A percentile compares a stretch with the other conserved stretches of the same genome.
Conservation (phyloP, 2,888 invertebrate genomes). For the Noctua janthe region DNA sequence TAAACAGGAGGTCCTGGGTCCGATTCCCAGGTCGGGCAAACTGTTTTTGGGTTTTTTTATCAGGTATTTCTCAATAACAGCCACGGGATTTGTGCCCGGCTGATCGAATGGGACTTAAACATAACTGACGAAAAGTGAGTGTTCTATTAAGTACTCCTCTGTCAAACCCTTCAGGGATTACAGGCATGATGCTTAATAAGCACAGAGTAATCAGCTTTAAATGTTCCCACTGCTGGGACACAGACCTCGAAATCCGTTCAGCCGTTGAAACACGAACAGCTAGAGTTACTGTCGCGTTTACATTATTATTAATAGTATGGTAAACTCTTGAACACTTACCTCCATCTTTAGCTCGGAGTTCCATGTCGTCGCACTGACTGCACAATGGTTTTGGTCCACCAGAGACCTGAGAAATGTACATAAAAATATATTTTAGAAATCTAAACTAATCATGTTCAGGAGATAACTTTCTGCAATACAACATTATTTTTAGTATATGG, state of each 20-base stretch:
- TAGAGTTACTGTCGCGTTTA: too few species aligned
- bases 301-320: background rate
- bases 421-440: background rate
- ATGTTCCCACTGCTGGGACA: background rate
- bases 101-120: background rate
- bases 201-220: background rate
- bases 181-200: background rate
- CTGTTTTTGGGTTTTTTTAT: accelerated
- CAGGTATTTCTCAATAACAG: background rate
- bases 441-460: background rate
- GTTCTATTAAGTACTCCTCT: background rate
- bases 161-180: background rate
- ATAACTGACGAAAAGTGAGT: background rate
- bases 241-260: background rate
- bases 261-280: background rate
- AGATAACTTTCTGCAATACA: too few species aligned
- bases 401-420: background rate
- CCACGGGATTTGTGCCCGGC: background rate
- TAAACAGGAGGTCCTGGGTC: background rate
- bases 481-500: too few species aligned
- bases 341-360: background rate
- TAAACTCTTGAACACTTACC: background rate
- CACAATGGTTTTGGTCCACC: too few species aligned
- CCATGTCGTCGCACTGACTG: background rate
- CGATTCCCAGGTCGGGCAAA: background rate